These are phyloP conservation scores for Perdita meconis DNA, from an alignment of 2,888 invertebrate species.

Conservation along the genomic window DNA sequence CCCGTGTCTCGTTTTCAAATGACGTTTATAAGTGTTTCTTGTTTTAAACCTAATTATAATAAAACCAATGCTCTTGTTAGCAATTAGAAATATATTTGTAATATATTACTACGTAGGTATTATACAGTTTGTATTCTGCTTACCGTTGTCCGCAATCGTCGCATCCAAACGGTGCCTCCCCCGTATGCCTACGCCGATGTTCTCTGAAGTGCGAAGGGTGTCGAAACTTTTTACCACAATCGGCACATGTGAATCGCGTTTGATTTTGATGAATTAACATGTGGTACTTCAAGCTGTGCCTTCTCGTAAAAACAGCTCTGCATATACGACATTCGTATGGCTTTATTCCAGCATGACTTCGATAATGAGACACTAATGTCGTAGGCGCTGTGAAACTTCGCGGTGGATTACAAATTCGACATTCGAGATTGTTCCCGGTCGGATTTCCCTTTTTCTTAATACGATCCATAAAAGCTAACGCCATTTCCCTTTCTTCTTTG, in stretches of 20 bases:
- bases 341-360: constrained; percentile 87
- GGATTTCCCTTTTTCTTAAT: constrained; percentile 83
- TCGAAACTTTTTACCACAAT: constrained; percentile 86
- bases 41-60: constrained; percentile 85
- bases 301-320: constrained; percentile 86
- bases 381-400: constrained; percentile 87
- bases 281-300: constrained; percentile 87
- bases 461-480: constrained; percentile 84
- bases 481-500: constrained; percentile 85
- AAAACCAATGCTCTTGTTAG: too few species aligned
- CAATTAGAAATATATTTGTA: too few species aligned
- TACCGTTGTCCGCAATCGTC: constrained; percentile 84
- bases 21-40: constrained; percentile 87
- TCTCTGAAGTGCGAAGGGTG: constrained; percentile 87
- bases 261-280: constrained; percentile 87
- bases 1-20: constrained; percentile 86
- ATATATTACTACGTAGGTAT: too few species aligned
- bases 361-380: constrained; percentile 86
- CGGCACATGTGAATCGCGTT: constrained; percentile 86
- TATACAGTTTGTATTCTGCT: constrained; percentile 1
- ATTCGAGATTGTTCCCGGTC: constrained; percentile 83
- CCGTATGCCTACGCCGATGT: constrained; percentile 86
- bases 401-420: constrained; percentile 86
- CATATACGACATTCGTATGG: constrained; percentile 87
- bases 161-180: constrained; percentile 85